Percentiles rank a stretch among this genome's conserved stretches.
Evolutionary conservation across 2,113 vertebrate genomes (phyloP).

Genomic region (Embiotoca jacksoni): DNA sequence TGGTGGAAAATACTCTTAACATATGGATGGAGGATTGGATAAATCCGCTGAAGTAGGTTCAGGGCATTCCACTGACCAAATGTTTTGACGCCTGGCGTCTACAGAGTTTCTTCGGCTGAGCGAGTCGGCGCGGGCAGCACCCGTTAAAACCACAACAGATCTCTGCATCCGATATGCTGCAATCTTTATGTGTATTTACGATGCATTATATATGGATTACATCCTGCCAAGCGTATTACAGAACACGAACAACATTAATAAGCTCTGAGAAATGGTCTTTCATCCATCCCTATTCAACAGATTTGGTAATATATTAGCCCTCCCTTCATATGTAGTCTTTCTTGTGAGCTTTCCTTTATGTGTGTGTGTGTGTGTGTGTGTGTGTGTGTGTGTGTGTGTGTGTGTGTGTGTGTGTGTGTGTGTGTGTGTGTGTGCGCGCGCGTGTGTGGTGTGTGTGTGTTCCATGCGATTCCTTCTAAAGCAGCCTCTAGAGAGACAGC

Average conservation of each 20-base stretch:
- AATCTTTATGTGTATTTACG: conserved; percentile 21
- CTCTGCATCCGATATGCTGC: conserved; percentile 24
- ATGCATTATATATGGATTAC: conserved; percentile 33
- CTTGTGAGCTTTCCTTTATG: conserved; percentile 23
- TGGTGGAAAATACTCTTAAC: conserved; percentile 44
- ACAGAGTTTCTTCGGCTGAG: conserved; percentile 26
- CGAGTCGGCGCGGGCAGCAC: not conserved
- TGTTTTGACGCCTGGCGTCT: conserved; percentile 39
- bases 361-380: conserved; percentile 36
- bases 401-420: too few species aligned
- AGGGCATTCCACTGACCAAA: conserved; percentile 31
- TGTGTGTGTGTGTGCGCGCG: too few species aligned
- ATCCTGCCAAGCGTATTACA: conserved; percentile 29
- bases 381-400: not conserved
- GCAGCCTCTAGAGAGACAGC: conserved; percentile 62
- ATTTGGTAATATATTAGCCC: conserved; percentile 48
- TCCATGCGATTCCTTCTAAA: conserved; percentile 46
- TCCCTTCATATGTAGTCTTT: conserved; percentile 54
- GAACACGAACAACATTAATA: conserved; percentile 13
- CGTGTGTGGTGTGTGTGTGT: not conserved
- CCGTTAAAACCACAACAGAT: conserved; percentile 19
- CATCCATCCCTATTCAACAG: conserved; percentile 41
- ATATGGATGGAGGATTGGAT: conserved; percentile 59
- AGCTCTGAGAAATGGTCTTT: conserved; percentile 28
- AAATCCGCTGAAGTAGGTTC: conserved; percentile 26